A percentile compares a stretch with the other conserved stretches of the same genome.
These are phyloP conservation scores for Mallotus villosus DNA, from an alignment of 2,797 vertebrate genomes.

Conservation along the genomic window DNA sequence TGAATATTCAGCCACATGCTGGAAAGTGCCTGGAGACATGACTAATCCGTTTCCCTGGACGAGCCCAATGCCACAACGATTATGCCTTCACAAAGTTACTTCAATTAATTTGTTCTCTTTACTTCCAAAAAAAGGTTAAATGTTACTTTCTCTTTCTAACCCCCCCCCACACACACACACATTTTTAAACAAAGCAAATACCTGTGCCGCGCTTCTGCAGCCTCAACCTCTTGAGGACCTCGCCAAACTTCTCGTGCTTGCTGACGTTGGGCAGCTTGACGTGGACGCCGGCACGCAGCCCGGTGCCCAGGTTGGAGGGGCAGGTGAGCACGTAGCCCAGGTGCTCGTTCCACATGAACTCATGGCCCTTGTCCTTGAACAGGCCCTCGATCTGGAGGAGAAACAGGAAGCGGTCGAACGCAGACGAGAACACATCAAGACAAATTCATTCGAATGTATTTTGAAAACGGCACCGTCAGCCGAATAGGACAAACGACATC, in stretches of 20 bases:
- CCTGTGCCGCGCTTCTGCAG: conserved; percentile 91
- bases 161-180: background rate
- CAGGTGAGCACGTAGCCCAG: conserved; percentile 88
- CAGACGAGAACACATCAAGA: background rate
- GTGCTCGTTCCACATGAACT: conserved; percentile 91
- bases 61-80: too few relatives aligned
- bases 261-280: conserved; percentile 84
- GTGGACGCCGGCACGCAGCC: conserved; percentile 85
- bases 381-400: conserved; percentile 80
- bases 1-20: background rate
- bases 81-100: too few relatives aligned
- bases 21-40: too few relatives aligned
- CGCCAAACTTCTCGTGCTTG: conserved; percentile 83
- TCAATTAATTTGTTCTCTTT: too few relatives aligned
- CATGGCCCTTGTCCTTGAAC: conserved; percentile 84
- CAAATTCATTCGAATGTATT: background rate
- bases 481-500: too few relatives aligned
- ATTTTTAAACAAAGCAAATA: conserved; percentile 34
- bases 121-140: too few relatives aligned
- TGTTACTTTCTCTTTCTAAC: too few relatives aligned
- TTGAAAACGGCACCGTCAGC: too few relatives aligned
- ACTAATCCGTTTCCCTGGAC: too few relatives aligned
- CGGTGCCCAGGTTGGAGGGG: conserved; percentile 88
- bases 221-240: conserved; percentile 82
- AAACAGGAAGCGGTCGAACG: background rate